These are phyloP conservation scores for Chrysotoxum bicinctum DNA, from an alignment of 2,888 invertebrate species.

Conservation along the genomic window DNA sequence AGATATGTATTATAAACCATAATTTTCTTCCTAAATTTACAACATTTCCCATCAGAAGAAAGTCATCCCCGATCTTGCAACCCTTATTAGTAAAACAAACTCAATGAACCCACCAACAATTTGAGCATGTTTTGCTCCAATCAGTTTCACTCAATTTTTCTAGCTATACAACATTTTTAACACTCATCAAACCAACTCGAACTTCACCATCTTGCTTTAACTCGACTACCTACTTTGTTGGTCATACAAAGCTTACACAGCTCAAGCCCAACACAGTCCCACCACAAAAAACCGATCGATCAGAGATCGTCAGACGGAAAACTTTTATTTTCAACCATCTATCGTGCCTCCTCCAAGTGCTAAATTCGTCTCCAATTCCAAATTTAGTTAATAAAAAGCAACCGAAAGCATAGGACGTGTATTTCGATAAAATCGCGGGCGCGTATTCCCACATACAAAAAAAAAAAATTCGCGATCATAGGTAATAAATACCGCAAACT, in stretches of 20 bases:
- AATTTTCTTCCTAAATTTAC: not conserved
- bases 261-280: not conserved
- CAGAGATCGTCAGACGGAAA: slow-evolving; percentile 35
- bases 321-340: slow-evolving; percentile 42
- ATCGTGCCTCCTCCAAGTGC: slow-evolving; percentile 21
- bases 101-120: not conserved
- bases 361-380: slow-evolving; percentile 52
- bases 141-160: slow-evolving; percentile 7
- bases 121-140: not conserved
- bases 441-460: slow-evolving; percentile 31
- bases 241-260: slow-evolving; percentile 51
- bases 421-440: slow-evolving; percentile 39
- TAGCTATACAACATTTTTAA: not conserved
- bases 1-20: too few relatives aligned
- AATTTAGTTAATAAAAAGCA: slow-evolving; percentile 67
- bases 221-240: not conserved
- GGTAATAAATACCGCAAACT: slow-evolving; percentile 36
- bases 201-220: not conserved
- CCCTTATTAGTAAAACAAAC: not conserved
- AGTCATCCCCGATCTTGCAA: not conserved
- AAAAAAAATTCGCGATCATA: slow-evolving; percentile 45
- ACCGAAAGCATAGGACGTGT: slow-evolving; percentile 64
- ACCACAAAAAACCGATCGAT: not conserved
- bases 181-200: slow-evolving; percentile 21
- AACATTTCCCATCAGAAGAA: not conserved